These are phyloP conservation scores for Eupithecia insigniata DNA, from an alignment of 2,888 invertebrate genomes.

Conservation along the genomic window DNA sequence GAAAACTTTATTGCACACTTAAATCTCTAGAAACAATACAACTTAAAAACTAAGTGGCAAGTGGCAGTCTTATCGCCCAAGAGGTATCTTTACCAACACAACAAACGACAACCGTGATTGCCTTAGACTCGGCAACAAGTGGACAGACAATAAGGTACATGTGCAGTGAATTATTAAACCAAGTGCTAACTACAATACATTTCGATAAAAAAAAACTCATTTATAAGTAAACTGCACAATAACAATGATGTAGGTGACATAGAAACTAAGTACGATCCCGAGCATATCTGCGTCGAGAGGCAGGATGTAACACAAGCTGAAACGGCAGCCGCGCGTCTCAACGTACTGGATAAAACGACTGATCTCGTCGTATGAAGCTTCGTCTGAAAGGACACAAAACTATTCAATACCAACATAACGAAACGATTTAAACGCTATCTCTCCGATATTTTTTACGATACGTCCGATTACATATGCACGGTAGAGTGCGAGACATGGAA, in stretches of 20 bases:
- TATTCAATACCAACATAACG: neutral
- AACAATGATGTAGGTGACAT: conserved; percentile 5
- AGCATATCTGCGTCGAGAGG: conserved; percentile 1
- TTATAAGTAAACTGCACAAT: conserved; percentile 8
- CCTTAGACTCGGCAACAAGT: too few relatives aligned
- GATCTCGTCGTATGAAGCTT: neutral
- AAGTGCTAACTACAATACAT: neutral
- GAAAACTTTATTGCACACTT: too few relatives aligned
- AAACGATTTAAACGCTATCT: neutral
- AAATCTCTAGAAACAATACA: too few relatives aligned
- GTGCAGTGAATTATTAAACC: too few relatives aligned
- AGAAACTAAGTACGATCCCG: conserved; percentile 4
- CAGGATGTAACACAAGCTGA: neutral
- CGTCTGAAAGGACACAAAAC: neutral
- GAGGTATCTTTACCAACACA: too few relatives aligned
- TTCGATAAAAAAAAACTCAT: neutral
- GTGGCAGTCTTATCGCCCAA: too few relatives aligned
- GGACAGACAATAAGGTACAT: too few relatives aligned
- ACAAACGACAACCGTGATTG: too few relatives aligned
- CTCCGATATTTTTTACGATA: too few relatives aligned
- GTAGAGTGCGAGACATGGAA: too few relatives aligned
- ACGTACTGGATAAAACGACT: conserved; percentile 2
- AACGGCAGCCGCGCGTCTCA: neutral
- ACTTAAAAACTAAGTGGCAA: too few relatives aligned
- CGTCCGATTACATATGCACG: too few relatives aligned